Evolutionary conservation across 2,797 vertebrate genomes (phyloP).

Genomic region (Mormyrops boulengeri): DNA sequence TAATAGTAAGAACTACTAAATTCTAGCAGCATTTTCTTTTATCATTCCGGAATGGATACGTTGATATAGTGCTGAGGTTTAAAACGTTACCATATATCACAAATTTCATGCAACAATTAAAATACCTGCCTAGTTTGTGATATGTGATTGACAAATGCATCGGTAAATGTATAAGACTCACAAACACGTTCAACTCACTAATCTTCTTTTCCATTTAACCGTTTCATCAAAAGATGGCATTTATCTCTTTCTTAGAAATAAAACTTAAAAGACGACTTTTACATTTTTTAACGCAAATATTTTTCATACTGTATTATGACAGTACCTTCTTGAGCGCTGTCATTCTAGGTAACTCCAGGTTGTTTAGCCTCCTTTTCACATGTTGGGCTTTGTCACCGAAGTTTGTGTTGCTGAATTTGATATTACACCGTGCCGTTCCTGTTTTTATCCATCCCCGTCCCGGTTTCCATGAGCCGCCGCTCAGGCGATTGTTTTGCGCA

Average conservation of each 20-base stretch:
- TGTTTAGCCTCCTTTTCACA: background rate
- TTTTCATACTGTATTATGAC: background rate
- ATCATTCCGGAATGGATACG: background rate
- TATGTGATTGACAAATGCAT: background rate
- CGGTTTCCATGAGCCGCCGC: background rate
- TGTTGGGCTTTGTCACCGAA: background rate
- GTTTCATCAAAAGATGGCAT: background rate
- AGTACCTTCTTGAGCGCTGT: slow-evolving; percentile 35
- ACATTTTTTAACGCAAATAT: background rate
- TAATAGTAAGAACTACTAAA: background rate
- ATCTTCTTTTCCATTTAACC: background rate
- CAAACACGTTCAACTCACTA: background rate
- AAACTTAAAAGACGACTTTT: background rate
- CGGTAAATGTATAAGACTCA: background rate
- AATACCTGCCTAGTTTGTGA: background rate
- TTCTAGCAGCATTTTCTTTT: background rate
- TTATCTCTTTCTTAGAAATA: background rate
- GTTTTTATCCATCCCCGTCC: background rate
- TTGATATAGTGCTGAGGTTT: background rate
- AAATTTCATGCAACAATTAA: background rate
- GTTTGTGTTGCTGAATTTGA: background rate
- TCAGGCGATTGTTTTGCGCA: slow-evolving; percentile 14
- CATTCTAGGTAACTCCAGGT: slow-evolving; percentile 28
- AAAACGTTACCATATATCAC: background rate
- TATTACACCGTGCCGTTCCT: background rate